phyloP scores from a whole-genome alignment of 2,113 vertebrate species.

The Vimba vimba region DNA sequence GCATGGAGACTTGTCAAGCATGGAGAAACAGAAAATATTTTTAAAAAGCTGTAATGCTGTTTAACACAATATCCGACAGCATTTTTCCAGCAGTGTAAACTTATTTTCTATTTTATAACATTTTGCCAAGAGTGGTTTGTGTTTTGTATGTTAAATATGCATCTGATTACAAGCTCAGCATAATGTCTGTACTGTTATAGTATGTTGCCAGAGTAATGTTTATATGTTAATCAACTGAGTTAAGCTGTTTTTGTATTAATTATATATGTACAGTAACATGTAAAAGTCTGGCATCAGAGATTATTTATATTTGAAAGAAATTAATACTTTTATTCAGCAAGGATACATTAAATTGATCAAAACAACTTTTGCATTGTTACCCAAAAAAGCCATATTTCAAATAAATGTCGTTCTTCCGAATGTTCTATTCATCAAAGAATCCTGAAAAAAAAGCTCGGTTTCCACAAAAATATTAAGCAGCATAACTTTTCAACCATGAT shows the following conservation, averaged over 20 bases:
- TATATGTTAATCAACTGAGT: slow-evolving; percentile 21
- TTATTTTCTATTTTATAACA: not conserved
- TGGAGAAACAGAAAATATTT: not conserved
- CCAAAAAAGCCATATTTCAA: too few relatives aligned
- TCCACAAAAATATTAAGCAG: not conserved
- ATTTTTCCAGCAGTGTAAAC: not conserved
- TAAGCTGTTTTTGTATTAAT: not conserved
- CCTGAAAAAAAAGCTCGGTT: not conserved
- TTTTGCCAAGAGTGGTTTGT: not conserved
- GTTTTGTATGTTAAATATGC: slow-evolving; percentile 1
- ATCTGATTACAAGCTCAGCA: not conserved
- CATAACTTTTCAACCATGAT: not conserved
- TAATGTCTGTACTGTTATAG: slow-evolving; percentile 1
- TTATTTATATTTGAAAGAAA: too few relatives aligned
- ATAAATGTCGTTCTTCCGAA: not conserved
- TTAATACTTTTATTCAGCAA: not conserved
- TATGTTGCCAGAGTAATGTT: not conserved
- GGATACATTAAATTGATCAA: not conserved
- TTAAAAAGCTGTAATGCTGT: not conserved
- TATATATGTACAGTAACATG: not conserved
- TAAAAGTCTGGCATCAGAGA: not conserved
- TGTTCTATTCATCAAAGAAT: not conserved
- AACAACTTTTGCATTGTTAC: not conserved
- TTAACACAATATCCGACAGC: not conserved
- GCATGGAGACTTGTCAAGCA: slow-evolving; percentile 28